phyloP scores from a whole-genome alignment of 2,113 vertebrate species.

The Petromus typicus region DNA sequence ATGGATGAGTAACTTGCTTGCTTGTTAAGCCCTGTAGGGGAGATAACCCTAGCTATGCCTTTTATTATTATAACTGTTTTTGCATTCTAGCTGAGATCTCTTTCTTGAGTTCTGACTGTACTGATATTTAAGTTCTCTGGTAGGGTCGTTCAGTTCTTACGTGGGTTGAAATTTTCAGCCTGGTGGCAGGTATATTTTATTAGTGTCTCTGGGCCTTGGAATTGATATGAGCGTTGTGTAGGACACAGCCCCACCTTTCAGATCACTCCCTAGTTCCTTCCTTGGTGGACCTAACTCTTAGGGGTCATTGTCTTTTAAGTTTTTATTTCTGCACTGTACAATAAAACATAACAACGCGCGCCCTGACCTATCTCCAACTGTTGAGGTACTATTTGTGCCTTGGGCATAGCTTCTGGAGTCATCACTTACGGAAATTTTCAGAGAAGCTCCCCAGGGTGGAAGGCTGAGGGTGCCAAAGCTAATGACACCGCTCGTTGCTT shows the following conservation, averaged over 20 bases:
- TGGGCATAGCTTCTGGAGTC: slow-evolving; percentile 56
- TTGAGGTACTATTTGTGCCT: slow-evolving; percentile 21
- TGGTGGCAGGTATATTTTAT: slow-evolving; percentile 51
- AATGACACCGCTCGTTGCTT: not conserved
- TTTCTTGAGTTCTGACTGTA: slow-evolving; percentile 39
- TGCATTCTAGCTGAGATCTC: slow-evolving; percentile 40
- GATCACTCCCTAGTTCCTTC: not conserved
- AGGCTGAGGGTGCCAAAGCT: not conserved
- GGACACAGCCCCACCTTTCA: not conserved
- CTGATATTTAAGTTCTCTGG: slow-evolving; percentile 45
- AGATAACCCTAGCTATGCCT: slow-evolving; percentile 8
- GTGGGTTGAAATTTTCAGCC: not conserved
- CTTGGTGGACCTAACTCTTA: not conserved
- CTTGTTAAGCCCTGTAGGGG: slow-evolving; percentile 53
- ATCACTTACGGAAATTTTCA: not conserved
- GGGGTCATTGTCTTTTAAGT: slow-evolving; percentile 40
- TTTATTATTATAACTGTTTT: slow-evolving; percentile 52
- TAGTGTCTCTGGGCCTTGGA: slow-evolving; percentile 6
- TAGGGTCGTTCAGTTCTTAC: not conserved
- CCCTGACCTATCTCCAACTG: not conserved
- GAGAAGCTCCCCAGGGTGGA: not conserved
- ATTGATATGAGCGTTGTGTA: not conserved
- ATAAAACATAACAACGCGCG: not conserved
- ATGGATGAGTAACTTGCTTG: slow-evolving; percentile 65
- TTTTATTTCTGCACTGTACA: slow-evolving; percentile 7